Percentiles rank a stretch among this genome's conserved stretches.
These are phyloP conservation scores for Drosophila lutescens DNA, from an alignment of 2,888 invertebrate species.

Conservation along the genomic window DNA sequence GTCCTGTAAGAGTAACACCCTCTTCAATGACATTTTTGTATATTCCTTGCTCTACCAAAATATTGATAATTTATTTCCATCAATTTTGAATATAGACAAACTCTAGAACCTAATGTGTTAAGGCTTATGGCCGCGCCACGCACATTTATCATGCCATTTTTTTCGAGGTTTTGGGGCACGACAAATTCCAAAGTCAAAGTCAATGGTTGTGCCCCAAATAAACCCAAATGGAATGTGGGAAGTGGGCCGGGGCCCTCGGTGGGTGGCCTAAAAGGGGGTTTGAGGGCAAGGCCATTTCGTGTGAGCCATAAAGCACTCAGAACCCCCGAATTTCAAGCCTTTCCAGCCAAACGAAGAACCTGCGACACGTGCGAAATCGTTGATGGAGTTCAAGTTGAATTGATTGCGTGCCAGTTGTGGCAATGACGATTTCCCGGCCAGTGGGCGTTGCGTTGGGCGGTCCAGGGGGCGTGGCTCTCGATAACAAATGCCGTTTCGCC, in stretches of 20 bases:
- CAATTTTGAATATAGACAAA: slow-evolving; percentile 25
- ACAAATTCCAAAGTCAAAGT: slow-evolving; percentile 56
- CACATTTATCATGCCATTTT: slow-evolving; percentile 60
- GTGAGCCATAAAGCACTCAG: slow-evolving; percentile 40
- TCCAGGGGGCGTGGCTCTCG: slow-evolving; percentile 37
- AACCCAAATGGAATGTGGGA: slow-evolving; percentile 28
- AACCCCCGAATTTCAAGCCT: slow-evolving; percentile 49
- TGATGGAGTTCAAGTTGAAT: slow-evolving; percentile 59
- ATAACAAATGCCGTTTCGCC: slow-evolving; percentile 38
- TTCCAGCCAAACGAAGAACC: slow-evolving; percentile 19
- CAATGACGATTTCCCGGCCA: slow-evolving; percentile 44
- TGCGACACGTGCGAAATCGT: slow-evolving; percentile 55
- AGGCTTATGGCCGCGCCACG: slow-evolving; percentile 49
- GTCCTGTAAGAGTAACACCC: background rate
- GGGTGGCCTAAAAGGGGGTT: background rate
- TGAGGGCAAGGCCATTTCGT: slow-evolving; percentile 23
- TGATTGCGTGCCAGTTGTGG: slow-evolving; percentile 73
- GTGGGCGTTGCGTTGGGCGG: slow-evolving; percentile 11
- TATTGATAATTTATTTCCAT: slow-evolving; percentile 24
- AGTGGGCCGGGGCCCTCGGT: background rate
- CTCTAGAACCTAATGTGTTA: slow-evolving; percentile 19
- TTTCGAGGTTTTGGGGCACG: slow-evolving; percentile 12
- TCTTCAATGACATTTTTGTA: no score
- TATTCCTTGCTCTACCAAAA: no score
- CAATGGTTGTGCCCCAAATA: slow-evolving; percentile 42